Base-by-base conservation (phyloP, 92 coral and sea anemone species). In the Bergia sp. region DNA sequence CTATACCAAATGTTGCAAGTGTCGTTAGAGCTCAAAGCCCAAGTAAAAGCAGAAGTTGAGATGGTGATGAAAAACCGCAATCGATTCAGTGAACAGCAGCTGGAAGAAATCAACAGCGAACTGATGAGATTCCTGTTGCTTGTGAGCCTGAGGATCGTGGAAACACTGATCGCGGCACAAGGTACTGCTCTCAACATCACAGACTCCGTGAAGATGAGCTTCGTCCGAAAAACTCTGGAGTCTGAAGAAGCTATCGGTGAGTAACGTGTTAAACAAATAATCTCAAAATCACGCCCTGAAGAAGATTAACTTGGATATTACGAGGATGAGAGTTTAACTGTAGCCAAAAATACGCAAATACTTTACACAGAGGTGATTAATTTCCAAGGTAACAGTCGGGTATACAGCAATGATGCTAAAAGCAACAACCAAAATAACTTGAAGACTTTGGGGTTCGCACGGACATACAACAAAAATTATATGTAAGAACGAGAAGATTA, bases 51-150 rank as follows among this genome's bases (percentile, higher is more conserved):
- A 40, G 85, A 93, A 7, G 85, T 72, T 41, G 45, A 61, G 1
- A 89, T 93, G 78, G 86, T 94, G 21, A 89, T 89, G 96, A 49
- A 61, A 82, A 7, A 8, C 10, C 88, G 95, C 20, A 12, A 29
- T 23, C 86, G 97, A 71, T 93, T 93, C 91, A 93, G 98, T 50
- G 93, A 94, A 1, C 98, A 96, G 50, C 95, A 96, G 47, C 73
- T 93, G 82, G 98, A 92, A 42, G 98, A 96, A 75, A 91, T 96
- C 69, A 92, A 82, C 37, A 94, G 93, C 7, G 98, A 94, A 64
- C 80, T 96, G 49, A 77, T 73, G 69, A 89, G 98, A 41, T 57
- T 91, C 0, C 76, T 69, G 89, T 91, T 96, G 71, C 23, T 93
- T 45, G 81, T 92, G 29, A 89, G 92, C 77, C 81, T 88, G 82